phyloP scores from a whole-genome alignment of 2,888 invertebrate genomes.

The Entomobrya proxima region DNA sequence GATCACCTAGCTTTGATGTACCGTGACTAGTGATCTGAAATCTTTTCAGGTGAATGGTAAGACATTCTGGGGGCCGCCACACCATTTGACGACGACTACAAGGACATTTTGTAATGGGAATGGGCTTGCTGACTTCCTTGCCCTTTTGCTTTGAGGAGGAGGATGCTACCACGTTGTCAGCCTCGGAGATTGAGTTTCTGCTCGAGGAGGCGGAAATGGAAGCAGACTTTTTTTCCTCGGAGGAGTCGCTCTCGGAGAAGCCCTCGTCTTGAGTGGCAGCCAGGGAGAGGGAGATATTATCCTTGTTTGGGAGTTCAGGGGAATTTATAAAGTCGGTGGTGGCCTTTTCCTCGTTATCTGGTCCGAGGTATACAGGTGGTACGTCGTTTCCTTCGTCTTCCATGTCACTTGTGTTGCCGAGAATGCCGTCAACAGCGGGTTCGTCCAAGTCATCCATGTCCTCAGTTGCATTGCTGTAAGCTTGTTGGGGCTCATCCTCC shows the following conservation, averaged over 20 bases:
- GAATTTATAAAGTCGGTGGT: constrained; percentile 39
- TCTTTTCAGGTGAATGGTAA: constrained; percentile 96
- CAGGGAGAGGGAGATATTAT: constrained; percentile 42
- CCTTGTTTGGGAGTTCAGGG: constrained; percentile 50
- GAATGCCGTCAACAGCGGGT: constrained; percentile 71
- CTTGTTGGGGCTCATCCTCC: constrained; percentile 55
- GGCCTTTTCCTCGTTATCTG: constrained; percentile 53
- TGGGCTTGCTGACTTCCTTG: constrained; percentile 81
- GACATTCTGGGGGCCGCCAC: constrained; percentile 92
- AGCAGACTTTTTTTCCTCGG: constrained; percentile 67
- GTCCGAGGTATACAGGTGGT: constrained; percentile 63
- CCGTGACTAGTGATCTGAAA: constrained; percentile 88
- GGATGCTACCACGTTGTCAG: constrained; percentile 51
- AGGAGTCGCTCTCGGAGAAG: constrained; percentile 73
- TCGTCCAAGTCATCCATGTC: constrained; percentile 70
- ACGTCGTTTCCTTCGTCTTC: constrained; percentile 70
- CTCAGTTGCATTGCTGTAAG: constrained; percentile 56
- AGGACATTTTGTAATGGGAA: constrained; percentile 88
- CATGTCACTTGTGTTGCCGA: constrained; percentile 68
- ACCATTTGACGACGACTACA: constrained; percentile 85
- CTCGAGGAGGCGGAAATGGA: constrained; percentile 71
- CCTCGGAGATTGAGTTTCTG: constrained; percentile 71
- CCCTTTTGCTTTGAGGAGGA: constrained; percentile 20
- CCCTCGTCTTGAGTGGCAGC: constrained; percentile 73
- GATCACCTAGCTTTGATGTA: constrained; percentile 89